These are phyloP conservation scores for Agapetus fuscipes DNA, from an alignment of 2,888 invertebrate genomes.

Conservation along the genomic window DNA sequence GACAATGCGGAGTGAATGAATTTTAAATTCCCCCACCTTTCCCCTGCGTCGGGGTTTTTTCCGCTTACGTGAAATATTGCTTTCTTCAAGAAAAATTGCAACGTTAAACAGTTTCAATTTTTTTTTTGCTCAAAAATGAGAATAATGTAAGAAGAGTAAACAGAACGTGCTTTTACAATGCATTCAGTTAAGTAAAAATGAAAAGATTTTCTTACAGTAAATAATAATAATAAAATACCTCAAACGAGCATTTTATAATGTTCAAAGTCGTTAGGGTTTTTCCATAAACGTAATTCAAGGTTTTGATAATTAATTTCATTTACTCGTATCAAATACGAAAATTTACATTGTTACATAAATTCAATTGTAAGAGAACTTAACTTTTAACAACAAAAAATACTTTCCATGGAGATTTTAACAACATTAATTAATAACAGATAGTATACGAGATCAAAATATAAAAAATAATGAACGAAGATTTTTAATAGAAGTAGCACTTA, in stretches of 20 bases:
- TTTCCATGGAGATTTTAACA: background rate
- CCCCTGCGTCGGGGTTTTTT: no score
- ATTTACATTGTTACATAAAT: background rate
- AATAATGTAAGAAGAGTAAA: background rate
- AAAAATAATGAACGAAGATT: background rate
- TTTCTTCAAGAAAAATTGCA: no score
- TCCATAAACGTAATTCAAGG: background rate
- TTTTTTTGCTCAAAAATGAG: background rate
- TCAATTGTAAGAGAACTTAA: background rate
- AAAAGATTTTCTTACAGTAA: background rate
- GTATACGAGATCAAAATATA: background rate
- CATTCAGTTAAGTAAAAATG: background rate
- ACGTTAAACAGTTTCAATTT: no score
- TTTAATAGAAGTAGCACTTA: background rate
- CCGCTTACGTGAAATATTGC: no score
- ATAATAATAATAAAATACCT: no score
- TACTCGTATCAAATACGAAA: background rate
- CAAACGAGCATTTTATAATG: conserved; percentile 1
- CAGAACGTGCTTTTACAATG: no score
- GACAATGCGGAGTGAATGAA: background rate
- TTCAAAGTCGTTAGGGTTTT: background rate
- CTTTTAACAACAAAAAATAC: background rate
- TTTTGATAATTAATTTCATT: background rate
- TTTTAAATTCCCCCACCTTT: background rate
- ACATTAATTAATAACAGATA: background rate